Base-by-base conservation (phyloP, 2,797 vertebrate species). In the Oreonectes daqikongensis region DNA sequence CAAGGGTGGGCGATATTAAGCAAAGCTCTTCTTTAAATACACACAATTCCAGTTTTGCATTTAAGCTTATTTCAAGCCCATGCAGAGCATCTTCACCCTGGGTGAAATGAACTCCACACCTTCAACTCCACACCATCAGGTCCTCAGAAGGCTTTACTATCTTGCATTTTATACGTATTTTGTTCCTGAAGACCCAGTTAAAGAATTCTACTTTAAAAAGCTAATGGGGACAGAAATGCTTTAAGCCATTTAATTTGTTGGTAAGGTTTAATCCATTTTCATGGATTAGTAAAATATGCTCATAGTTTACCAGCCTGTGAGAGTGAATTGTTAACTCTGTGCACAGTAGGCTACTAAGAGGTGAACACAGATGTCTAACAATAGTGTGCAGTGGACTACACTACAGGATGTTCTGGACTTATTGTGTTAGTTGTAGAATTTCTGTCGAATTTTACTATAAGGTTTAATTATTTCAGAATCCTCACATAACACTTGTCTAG, bases 21-120 rank as follows among this genome's bases (percentile, higher is more conserved):
- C n/a, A 59, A 72, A 72, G 28, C 2, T 5, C 12, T 46, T 59
- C 18, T 42, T 70, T 71, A 44, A 26, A 60, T 32, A 57, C 17
- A 2, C 18, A 26, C 24, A 60, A 60, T 60, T 26, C 24, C 11
- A 1, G 44, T 59, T 72, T 20, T 20, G 22, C 5, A 59, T 26
- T 20, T 71, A 40, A 26, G 0, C 11, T 60, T 15, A 40, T 11
- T 5, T 46, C 28, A 22, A 44, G n/a, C 0, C 17, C 10, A 28
- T 59, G 24, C 53, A 71, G 1, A 20, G 6, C 20, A 11, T 8
- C 12, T 14, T 2, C 2, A 0, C 1, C 10, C 18, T 18, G 24
- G 1, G 12, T 11, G 0, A 42, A 42, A 70, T 28, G 0, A 55
- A 70, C 10, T n/a, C 4, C 7, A 38, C 35, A 14, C 1, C 11